Conservation (phyloP, 2,797 vertebrate species). For the Nyctalus aviator region DNA sequence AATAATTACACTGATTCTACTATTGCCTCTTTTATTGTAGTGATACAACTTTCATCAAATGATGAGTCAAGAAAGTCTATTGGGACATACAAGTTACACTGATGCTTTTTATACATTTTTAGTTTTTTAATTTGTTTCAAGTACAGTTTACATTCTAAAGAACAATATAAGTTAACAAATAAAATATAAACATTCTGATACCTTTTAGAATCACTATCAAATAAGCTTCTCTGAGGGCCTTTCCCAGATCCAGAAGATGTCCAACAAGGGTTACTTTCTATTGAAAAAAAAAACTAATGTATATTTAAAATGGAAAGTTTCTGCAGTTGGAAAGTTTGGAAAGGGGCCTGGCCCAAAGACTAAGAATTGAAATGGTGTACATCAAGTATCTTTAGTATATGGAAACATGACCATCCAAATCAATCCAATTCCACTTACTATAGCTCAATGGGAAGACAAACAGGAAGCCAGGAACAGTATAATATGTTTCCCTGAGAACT, state of each 20-base stretch:
- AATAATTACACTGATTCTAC: slow-evolving; percentile 61
- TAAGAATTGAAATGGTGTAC: neutral
- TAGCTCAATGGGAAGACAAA: slow-evolving; percentile 29
- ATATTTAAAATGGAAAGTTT: neutral
- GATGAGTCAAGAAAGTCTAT: neutral
- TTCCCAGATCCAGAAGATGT: neutral
- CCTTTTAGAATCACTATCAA: neutral
- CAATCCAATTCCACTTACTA: slow-evolving; percentile 20
- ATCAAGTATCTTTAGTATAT: neutral
- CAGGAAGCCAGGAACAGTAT: neutral
- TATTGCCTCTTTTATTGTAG: slow-evolving; percentile 23
- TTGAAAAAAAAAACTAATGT: neutral
- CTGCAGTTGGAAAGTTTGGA: neutral
- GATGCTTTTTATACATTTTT: too few relatives aligned
- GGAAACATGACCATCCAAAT: neutral
- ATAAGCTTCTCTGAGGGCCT: neutral
- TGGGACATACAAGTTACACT: slow-evolving; percentile 19
- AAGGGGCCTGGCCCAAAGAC: neutral
- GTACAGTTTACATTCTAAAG: too few relatives aligned
- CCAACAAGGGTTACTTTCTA: neutral
- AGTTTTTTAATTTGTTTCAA: too few relatives aligned
- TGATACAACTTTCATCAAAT: slow-evolving; percentile 49
- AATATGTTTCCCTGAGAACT: too few relatives aligned
- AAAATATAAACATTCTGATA: too few relatives aligned
- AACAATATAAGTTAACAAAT: too few relatives aligned